These are phyloP conservation scores for Tetheella fluctuosa DNA, from an alignment of 2,888 invertebrate species.

Conservation along the genomic window DNA sequence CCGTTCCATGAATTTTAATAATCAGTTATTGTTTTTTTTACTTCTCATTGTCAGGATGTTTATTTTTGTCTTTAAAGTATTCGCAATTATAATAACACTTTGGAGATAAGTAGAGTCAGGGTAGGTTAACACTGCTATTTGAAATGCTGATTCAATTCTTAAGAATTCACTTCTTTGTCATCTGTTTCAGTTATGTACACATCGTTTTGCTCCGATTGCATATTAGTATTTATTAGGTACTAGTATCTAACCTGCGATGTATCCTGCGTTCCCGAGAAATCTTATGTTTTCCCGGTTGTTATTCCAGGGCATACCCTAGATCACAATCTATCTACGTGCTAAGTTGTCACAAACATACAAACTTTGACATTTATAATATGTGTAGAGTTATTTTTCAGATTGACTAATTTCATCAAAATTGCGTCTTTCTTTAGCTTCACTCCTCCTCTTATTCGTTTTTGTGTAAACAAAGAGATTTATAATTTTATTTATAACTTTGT, in stretches of 20 bases:
- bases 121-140: background rate
- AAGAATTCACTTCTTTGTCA: constrained; percentile 1
- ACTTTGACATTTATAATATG: too few species aligned
- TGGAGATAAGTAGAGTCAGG: background rate
- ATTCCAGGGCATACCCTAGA: too few species aligned
- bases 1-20: background rate
- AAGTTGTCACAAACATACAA: too few species aligned
- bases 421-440: background rate
- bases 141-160: background rate
- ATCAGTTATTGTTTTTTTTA: background rate
- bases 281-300: too few species aligned
- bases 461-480: background rate
- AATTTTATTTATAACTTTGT: background rate
- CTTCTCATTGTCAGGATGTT: background rate
- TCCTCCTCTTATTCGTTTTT: background rate
- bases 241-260: too few species aligned
- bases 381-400: background rate
- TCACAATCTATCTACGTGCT: too few species aligned
- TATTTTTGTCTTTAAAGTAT: background rate
- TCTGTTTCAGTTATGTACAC: background rate
- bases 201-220: background rate
- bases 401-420: background rate
- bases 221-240: background rate
- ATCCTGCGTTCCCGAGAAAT: too few species aligned
- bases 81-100: background rate